These are phyloP conservation scores for Ischnura elegans DNA, from an alignment of 2,888 invertebrate genomes.

Conservation along the genomic window DNA sequence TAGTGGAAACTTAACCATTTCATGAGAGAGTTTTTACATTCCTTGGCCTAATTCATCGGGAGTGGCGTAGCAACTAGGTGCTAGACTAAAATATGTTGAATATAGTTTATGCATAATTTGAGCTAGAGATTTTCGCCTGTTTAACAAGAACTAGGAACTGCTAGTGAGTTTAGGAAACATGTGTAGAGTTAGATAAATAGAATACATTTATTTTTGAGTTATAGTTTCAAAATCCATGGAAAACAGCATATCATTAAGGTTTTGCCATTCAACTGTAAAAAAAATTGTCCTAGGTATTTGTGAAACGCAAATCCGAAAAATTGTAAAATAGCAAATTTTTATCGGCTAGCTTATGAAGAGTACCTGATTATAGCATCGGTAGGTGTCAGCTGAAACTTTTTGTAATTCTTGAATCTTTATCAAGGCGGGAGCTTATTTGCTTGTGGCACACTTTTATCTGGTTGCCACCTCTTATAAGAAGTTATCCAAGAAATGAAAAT, in stretches of 20 bases:
- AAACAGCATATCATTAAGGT: not conserved
- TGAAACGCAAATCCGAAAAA: no score
- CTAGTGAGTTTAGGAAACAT: not conserved
- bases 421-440: no score
- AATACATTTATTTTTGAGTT: not conserved
- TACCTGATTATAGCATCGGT: no score
- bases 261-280: not conserved
- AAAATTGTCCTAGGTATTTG: not conserved
- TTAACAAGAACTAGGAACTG: not conserved
- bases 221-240: not conserved
- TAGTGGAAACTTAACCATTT: not conserved
- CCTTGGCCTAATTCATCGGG: not conserved
- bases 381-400: no score
- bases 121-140: not conserved
- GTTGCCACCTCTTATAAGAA: no score
- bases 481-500: not conserved
- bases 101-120: not conserved
- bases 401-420: no score
- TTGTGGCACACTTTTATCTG: no score
- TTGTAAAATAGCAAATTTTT: no score
- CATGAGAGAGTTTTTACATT: not conserved
- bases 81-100: not conserved
- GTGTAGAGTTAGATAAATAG: not conserved
- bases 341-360: no score
- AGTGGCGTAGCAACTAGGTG: slow-evolving; percentile 16